Evolutionary conservation across 2,113 vertebrate genomes (phyloP), one percentile per base, ranked within the genome.

Genomic region (Ammospiza nelsoni): DNA sequence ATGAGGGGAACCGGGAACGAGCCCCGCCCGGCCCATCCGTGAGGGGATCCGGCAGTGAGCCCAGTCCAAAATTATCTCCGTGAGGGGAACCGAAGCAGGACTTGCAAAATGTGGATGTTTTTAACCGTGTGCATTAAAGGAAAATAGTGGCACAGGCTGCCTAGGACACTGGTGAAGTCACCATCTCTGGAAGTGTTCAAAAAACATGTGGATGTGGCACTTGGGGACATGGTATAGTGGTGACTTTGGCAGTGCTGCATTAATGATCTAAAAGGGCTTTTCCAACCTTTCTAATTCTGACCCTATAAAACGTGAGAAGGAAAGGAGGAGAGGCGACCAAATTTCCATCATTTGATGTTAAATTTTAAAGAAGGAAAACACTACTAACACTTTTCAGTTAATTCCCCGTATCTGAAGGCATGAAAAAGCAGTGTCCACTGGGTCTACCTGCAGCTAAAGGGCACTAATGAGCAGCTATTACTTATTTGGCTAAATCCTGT

Each of bases 401-500:
- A 46, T 48, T 69, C 27, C 37, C 39, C 5, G 0, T 23, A 22
- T 11, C 46, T 18, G 54, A 65, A 87, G 46, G 63, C 39, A 59
- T 11, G 54, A 51, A 80, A 72, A 71, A 22, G 5, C 8, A 8
- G 2, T 1, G 29, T 29, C 54, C n/a, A 2, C 8, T 44, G 37
- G 18, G 31, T 33, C 23, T n/a, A 6, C 43, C 51, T 43, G 81
- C 49, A 48, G 33, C 58, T 49, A 48, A 48, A 61, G 59, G 77
- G n/a, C 61, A 41, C 54, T 78, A 71, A 61, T 48, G 33, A 89
- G 82, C 31, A 76, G 82, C 91, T 61, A 9, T 85, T 33, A 71
- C 46, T 52, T 33, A 41, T 83, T 91, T 51, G 61, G 77, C 58
- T 93, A 80, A 92, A 75, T 77, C 48, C 81, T 96, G 98, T 97